A percentile compares a stretch with the other conserved stretches of the same genome.
phyloP scores from a whole-genome alignment of 2,113 vertebrate genomes.

The Cercocebus atys region DNA sequence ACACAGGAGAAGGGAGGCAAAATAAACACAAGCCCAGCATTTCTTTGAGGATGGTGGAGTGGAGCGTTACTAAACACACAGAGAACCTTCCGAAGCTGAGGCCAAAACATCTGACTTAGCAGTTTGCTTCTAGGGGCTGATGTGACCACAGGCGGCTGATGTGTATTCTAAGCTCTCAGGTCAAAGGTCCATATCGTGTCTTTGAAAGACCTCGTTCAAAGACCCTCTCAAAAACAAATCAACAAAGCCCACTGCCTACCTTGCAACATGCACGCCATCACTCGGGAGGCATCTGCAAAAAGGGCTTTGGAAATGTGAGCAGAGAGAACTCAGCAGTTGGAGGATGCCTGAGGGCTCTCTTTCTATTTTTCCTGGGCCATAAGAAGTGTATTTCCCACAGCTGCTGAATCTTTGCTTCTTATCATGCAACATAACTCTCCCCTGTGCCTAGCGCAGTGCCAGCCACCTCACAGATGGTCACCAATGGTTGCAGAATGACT shows the following conservation, averaged over 20 bases:
- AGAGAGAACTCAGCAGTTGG: neutral
- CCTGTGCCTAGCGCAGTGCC: neutral
- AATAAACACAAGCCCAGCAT: neutral
- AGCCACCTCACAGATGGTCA: neutral
- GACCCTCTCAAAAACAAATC: neutral
- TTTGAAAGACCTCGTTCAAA: constrained; percentile 41
- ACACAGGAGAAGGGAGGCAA: fast-evolving
- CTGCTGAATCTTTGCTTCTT: neutral
- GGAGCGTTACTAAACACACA: neutral
- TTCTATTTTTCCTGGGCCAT: neutral
- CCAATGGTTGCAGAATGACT: neutral
- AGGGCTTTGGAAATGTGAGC: no score
- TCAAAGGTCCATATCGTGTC: neutral
- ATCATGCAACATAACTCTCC: neutral
- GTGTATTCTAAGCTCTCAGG: neutral
- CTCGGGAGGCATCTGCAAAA: neutral
- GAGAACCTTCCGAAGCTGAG: neutral
- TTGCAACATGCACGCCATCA: fast-evolving
- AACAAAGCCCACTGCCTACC: neutral
- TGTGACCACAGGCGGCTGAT: neutral
- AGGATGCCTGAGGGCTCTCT: neutral
- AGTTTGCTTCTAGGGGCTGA: neutral
- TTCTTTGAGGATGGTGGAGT: neutral
- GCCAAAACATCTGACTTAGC: neutral
- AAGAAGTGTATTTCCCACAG: neutral